Evolutionary conservation across 2,888 invertebrate genomes (phyloP), one percentile per base, ranked within the genome.

Genomic region (Trissolcus japonicus): DNA sequence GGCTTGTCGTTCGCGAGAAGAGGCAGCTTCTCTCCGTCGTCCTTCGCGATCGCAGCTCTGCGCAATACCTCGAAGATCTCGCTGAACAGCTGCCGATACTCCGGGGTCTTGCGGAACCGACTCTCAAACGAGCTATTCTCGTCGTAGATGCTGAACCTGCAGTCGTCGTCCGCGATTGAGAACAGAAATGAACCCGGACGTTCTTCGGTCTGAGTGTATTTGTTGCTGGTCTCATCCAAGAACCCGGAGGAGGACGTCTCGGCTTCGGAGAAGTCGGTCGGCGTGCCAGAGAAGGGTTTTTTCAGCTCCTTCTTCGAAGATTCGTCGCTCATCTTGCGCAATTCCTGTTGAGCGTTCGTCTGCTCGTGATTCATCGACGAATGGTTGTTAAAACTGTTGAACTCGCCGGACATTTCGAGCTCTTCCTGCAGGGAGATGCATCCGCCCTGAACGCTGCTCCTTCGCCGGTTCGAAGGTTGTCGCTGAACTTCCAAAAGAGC

Each of bases 201-300:
- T 43, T 92, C 92, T 78, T 95, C 95, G 0, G 96, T 96, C 86
- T 96, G 96, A 4, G 96, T 96, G 1, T 92, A 92, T 86, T 95
- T 95, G 88, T 88, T 88, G 71, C 95, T 95, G 1, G 94, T 95
- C 88, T 96, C 96, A 84, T 96, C 96, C 0, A 94, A 93, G 86
- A 94, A 96, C 9, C 95, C 95, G 0, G 95, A 95, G 14, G 95
- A 95, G 19, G 94, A 94, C 0, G 96, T 95, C 87, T 95, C 96
- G 0, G 95, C 94, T 88, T 95, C 95, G 0, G 95, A 95, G 84
- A 95, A 95, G 87, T 95, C 95, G 0, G 93, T 93, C 0, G 95
- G 95, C 0, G 95, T 95, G 80, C 93, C 93, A 13, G 94, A 94
- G 83, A 87, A 86, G 53, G 80, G 82, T 78, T 85, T 87, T 73